Evolutionary conservation across 2,113 vertebrate genomes (phyloP).

Genomic region (Monopterus albus): DNA sequence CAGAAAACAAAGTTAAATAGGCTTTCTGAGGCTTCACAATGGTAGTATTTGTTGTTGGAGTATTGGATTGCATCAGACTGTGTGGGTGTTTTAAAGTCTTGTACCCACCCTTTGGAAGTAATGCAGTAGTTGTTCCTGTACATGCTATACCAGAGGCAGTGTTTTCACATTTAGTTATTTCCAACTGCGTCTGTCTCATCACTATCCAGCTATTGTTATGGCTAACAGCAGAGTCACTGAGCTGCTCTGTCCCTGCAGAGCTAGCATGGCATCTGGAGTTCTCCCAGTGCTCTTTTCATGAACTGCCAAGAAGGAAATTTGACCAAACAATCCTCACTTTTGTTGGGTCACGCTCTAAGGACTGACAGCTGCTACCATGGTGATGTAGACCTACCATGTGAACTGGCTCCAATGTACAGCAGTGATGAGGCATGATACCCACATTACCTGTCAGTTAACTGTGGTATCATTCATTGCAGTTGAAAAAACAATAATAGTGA

Average conservation of each 20-base stretch:
- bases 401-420: conserved; percentile 33
- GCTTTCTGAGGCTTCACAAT: conserved; percentile 13
- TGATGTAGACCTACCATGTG: conserved; percentile 52
- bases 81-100: conserved; percentile 30
- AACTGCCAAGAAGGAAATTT: conserved; percentile 74
- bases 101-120: conserved; percentile 22
- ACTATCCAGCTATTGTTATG: conserved; percentile 57
- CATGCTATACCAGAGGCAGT: conserved; percentile 22
- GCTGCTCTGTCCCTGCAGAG: conserved; percentile 71
- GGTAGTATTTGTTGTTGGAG: conserved; percentile 25
- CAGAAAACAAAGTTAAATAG: background rate
- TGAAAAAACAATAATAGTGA: too few relatives aligned
- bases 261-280: conserved; percentile 68
- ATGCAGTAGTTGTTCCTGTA: conserved; percentile 23
- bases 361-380: conserved; percentile 69
- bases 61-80: conserved; percentile 10
- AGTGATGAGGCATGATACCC: conserved; percentile 9
- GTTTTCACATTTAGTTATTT: conserved; percentile 30
- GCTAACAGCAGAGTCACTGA: conserved; percentile 68
- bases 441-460: background rate
- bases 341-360: conserved; percentile 67
- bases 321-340: conserved; percentile 78
- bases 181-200: conserved; percentile 41
- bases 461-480: background rate
- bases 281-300: conserved; percentile 76